phyloP scores from a whole-genome alignment of 2,888 invertebrate genomes.

The Globia sparganii region DNA sequence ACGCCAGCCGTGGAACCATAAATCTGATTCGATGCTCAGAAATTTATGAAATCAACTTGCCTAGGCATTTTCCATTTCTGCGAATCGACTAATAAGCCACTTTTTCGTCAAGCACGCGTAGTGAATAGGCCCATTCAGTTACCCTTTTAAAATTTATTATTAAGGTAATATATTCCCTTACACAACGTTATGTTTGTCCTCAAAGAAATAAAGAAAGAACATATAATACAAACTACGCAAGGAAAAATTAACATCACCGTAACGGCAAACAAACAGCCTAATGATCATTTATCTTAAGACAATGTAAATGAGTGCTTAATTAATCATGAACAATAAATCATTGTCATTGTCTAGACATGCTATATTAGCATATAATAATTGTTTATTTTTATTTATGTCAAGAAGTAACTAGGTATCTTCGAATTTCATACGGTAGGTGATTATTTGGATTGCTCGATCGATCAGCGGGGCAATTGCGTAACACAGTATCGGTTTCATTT shows the following conservation, averaged over 20 bases:
- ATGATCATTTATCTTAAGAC: constrained; percentile 23
- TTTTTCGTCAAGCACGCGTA: no score
- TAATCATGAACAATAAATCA: neutral
- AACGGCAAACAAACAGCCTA: constrained; percentile 19
- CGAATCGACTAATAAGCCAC: no score
- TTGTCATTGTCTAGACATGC: constrained; percentile 14
- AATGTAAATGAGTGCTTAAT: constrained; percentile 16
- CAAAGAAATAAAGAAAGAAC: constrained; percentile 17
- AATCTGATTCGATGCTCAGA: no score
- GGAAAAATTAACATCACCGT: constrained; percentile 17
- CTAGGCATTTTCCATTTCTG: no score
- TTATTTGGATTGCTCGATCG: neutral
- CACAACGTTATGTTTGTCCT: neutral
- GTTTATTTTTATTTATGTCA: neutral
- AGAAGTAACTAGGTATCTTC: neutral
- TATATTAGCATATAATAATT: constrained; percentile 5
- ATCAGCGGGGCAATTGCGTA: no score
- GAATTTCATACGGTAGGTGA: neutral
- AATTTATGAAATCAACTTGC: no score
- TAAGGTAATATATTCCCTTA: neutral
- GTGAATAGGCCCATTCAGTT: no score
- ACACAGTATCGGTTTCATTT: no score
- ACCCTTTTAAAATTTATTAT: no score
- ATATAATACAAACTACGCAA: neutral
- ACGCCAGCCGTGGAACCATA: no score